Percentiles rank a stretch among this genome's conserved stretches.
Evolutionary conservation across 1,140 invertebrate species (phyloP).

Genomic region (Ostrea edulis): DNA sequence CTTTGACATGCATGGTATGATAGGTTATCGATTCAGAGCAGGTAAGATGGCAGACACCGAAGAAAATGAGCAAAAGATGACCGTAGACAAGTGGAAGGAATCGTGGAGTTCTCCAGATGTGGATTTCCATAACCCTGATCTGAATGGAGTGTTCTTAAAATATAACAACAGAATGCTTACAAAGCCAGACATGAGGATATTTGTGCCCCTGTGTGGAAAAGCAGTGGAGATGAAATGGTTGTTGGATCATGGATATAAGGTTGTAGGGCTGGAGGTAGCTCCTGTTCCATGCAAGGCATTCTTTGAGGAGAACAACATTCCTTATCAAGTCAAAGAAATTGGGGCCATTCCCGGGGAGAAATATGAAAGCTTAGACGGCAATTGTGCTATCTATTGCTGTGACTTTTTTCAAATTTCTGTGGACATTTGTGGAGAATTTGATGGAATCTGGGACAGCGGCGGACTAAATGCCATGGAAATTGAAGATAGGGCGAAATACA

Average conservation of each 20-base stretch:
- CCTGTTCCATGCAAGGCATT: slow-evolving; percentile 40
- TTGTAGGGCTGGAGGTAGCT: slow-evolving; percentile 46
- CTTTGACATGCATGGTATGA: background rate
- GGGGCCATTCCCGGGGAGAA: background rate
- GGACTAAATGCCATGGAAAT: slow-evolving; percentile 34
- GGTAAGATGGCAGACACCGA: background rate
- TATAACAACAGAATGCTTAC: slow-evolving; percentile 28
- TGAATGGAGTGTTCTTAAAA: slow-evolving; percentile 21
- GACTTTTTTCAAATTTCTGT: slow-evolving; percentile 39
- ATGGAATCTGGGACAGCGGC: slow-evolving; percentile 48
- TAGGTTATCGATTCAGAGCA: background rate
- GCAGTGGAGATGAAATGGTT: slow-evolving; percentile 51
- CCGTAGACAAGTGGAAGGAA: background rate
- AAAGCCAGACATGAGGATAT: slow-evolving; percentile 1
- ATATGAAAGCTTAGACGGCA: slow-evolving; percentile 39
- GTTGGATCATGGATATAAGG: slow-evolving; percentile 32
- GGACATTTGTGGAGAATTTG: slow-evolving; percentile 40
- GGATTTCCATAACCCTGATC: background rate
- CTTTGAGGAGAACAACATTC: slow-evolving; percentile 46
- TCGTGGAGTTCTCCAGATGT: slow-evolving; percentile 1
- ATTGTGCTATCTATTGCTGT: slow-evolving; percentile 39
- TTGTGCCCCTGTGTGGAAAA: slow-evolving; percentile 52
- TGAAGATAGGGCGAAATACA: slow-evolving; percentile 38
- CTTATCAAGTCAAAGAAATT: background rate
- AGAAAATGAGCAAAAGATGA: background rate